Conservation (phyloP, 2,113 vertebrate species). For the crab-eating macaque (Macaca fascicularis) region T2T-MFA8v1.1 NC_088395.1:53753001-53753500, state of each 20-base stretch:
- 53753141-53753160: constrained; percentile 91
- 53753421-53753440: not conserved
- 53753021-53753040: constrained; percentile 93
- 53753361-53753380: not conserved
- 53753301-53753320: not conserved
- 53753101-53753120: constrained; percentile 91
- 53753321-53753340: not conserved
- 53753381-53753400: not conserved
- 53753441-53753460: not conserved
- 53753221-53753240: not conserved
- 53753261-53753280: not conserved
- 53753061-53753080: constrained; percentile 95
- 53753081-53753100: constrained; percentile 96
- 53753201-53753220: not conserved
- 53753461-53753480: not conserved
- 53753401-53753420: not conserved
- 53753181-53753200: not conserved
- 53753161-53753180: constrained; percentile 87
- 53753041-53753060: constrained; percentile 93
- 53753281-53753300: not conserved
- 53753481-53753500: not conserved
- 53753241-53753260: not conserved
- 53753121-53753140: constrained; percentile 92
- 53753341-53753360: not conserved
- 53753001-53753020: constrained; percentile 96